Evolutionary conservation across 2,113 vertebrate genomes (phyloP).

Genomic region (Alouatta palliata): DNA sequence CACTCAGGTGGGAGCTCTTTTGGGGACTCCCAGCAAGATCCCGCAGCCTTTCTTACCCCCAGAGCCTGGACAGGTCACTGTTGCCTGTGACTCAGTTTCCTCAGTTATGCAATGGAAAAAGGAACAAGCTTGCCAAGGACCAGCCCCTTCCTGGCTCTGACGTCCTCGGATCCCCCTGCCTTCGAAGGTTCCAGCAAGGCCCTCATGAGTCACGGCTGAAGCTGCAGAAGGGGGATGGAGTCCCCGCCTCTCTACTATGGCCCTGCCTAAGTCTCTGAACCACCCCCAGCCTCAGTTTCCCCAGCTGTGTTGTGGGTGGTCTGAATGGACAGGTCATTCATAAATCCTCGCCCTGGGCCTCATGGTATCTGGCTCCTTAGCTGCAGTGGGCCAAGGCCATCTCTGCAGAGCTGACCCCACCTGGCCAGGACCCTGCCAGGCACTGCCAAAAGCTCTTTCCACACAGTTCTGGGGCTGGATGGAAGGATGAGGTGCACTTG

Average conservation of each 20-base stretch:
- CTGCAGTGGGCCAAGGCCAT: background rate
- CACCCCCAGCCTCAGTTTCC: background rate
- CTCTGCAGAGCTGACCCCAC: background rate
- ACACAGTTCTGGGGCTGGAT: background rate
- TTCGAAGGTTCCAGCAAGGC: background rate
- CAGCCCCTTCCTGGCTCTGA: background rate
- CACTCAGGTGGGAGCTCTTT: background rate
- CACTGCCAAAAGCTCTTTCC: background rate
- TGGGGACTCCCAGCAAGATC: background rate
- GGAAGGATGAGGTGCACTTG: background rate
- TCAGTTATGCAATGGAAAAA: background rate
- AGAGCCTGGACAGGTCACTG: background rate
- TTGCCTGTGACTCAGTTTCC: background rate
- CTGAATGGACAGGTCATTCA: background rate
- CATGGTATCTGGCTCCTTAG: background rate
- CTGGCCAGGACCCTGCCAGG: background rate
- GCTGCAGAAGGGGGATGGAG: background rate
- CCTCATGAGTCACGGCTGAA: background rate
- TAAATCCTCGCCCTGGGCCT: background rate
- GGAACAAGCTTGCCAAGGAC: background rate
- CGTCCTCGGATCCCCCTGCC: background rate
- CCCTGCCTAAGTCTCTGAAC: background rate
- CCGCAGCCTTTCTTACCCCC: background rate
- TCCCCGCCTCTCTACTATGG: background rate
- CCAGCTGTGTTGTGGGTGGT: background rate